Base-by-base conservation (phyloP, 1,140 invertebrate species). In the Drosophila takahashii region DNA sequence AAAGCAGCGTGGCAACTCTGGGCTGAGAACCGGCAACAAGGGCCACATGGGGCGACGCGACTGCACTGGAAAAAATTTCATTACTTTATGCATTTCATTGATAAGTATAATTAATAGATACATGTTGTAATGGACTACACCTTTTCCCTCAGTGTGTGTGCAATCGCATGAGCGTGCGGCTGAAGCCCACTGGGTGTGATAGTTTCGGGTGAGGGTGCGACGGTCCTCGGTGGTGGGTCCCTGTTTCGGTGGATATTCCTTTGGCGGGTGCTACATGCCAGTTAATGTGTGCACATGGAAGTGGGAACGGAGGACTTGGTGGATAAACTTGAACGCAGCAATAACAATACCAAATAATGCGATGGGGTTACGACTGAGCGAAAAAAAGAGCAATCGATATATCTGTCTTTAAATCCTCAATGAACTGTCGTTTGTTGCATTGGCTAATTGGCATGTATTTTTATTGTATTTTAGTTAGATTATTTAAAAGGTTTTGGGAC, bases 321-420 rank as follows among this genome's bases (percentile, higher is more conserved):
- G 62, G 51, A 72, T 67, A 83, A 71, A 70, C 79, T 65, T 45
- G 45, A 79, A 70, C 64, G 57, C 70, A 72, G 41, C 58, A 57
- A 72, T 56, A 71, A 72, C 65, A 62, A 61, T 51, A 41, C n/a
- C 39, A 76, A 66, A 80, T 53, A 65, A 29, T 71, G 39, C 34
- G 66, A 54, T 51, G 51, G 77, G 51, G 50, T 77, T 76, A 65
- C 47, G 53, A 39, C 34, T 53, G 45, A 67, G 53, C 29, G 44
- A 26, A 41, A 73, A 73, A 37, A 39, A 61, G 54, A 50, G 47
- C 34, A 81, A 70, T 79, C 71, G 42, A 67, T 77, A 77, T 54
- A 59, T 62, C 13, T 11, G 8, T 45, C 27, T 16, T 48, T 27
- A 13, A 29, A 45, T 37, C 50, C 22, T 10, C 10, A 10, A 48